Evolutionary conservation across 30 jellyfish, hydroid and myxozoan species (phyloP), one percentile per base, ranked within the genome.

Genomic region (Aurelia aurita): DNA sequence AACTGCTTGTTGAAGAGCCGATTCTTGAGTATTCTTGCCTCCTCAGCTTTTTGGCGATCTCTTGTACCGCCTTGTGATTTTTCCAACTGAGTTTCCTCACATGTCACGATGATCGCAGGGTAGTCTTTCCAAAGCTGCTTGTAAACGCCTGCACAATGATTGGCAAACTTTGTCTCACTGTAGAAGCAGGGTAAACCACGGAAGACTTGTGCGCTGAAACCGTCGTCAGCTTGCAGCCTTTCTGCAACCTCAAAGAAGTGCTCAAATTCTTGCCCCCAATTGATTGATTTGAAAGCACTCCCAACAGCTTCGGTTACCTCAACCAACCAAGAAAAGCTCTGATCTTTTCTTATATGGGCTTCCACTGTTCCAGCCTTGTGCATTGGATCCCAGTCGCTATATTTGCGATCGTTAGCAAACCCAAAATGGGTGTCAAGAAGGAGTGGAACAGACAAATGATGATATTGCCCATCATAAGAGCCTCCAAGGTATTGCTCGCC

Each of bases 11-110:
- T 68, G 10, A 10, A 11, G 11, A 34, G 15, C 35, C 26, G 15
- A 22, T 68, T 68, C 12, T 27, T 25, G 25, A 68, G 64, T 68
- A 10, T 22, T 68, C 69, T 68, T 12, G 80, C 80, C 10, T 21
- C 64, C 13, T 10, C 11, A 20, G 80, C 80, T 22, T 12, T 9
- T 32, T 68, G 12, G 10, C 80, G 26, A 15, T 27, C 80, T 68
- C 12, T 34, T 34, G 80, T 12, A 68, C 26, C 64, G 15, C 80
- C 80, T 12, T 27, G 13, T 7, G 15, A 8, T 10, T 27, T 27
- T 32, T 7, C 23, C 69, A 13, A 11, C 26, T 68, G 80, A 22
- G 11, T 68, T 25, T 68, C 80, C 34, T 68, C 80, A 10, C 15
- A 34, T 6, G 64, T 27, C 13, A 13, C 66, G 26, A 68, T 6